Evolutionary conservation across 2,888 invertebrate genomes (phyloP).

Genomic region (Lomographa bimaculata): DNA sequence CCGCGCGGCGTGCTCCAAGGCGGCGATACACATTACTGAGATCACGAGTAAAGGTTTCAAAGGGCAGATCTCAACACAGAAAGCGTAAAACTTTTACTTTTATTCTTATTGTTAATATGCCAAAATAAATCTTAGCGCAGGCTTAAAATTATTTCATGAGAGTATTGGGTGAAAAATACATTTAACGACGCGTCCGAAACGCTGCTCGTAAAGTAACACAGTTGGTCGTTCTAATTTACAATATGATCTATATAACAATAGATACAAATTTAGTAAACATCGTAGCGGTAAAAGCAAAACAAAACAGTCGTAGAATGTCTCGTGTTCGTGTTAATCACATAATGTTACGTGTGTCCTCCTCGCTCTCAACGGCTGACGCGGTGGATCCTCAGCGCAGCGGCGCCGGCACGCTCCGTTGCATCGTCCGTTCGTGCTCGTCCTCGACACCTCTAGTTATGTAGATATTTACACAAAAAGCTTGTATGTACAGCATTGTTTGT

Average conservation of each 20-base stretch:
- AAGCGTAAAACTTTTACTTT: conserved; percentile 66
- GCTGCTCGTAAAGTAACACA: conserved; percentile 57
- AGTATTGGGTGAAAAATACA: conserved; percentile 84
- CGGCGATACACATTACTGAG: conserved; percentile 48
- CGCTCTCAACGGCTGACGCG: conserved; percentile 46
- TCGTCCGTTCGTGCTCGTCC: conserved; percentile 35
- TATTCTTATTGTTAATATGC: conserved; percentile 70
- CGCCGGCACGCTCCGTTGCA: conserved; percentile 43
- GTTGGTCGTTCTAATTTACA: conserved; percentile 57
- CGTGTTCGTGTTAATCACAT: conserved; percentile 81
- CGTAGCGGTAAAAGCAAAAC: conserved; percentile 83
- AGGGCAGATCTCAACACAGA: conserved; percentile 71
- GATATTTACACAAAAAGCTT: conserved; percentile 82
- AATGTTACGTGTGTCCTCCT: conserved; percentile 66
- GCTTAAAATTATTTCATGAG: conserved; percentile 69
- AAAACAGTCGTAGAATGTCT: conserved; percentile 74
- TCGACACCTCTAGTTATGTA: conserved; percentile 25
- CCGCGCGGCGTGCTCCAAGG: neutral
- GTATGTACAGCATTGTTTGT: conserved; percentile 81
- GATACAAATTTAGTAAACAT: conserved; percentile 76
- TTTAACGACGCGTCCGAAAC: conserved; percentile 69
- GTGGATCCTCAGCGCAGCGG: conserved; percentile 33
- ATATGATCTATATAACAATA: conserved; percentile 52
- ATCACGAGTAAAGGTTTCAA: conserved; percentile 60
- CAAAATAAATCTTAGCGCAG: conserved; percentile 73